Conservation (phyloP, 2,113 vertebrate species). For the Cheilinus undulatus region DNA sequence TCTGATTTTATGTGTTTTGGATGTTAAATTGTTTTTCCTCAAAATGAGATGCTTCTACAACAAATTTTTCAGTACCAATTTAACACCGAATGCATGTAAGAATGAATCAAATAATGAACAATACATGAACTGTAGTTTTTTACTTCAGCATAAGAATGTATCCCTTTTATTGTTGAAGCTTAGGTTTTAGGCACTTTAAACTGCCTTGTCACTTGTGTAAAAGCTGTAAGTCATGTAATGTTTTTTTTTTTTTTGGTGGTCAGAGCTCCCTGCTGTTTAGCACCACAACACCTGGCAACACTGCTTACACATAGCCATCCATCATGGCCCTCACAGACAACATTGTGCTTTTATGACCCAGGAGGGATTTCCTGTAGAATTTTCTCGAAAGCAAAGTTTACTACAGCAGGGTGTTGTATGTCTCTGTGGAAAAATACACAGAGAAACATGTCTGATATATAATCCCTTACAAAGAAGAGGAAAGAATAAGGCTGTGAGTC, state of each 20-base stretch:
- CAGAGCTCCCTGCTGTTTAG: conserved; percentile 57
- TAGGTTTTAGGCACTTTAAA: background rate
- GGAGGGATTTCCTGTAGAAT: conserved; percentile 37
- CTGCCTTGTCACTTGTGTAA: conserved; percentile 20
- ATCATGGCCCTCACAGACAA: conserved; percentile 38
- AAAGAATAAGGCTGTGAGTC: too few species aligned
- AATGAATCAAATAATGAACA: background rate
- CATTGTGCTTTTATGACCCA: conserved; percentile 35
- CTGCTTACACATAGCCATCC: conserved; percentile 45
- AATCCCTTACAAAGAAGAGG: too few species aligned
- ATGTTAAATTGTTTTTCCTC: background rate
- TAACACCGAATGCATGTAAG: background rate
- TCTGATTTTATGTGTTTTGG: conserved; percentile 60
- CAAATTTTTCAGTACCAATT: background rate
- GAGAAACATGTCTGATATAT: background rate
- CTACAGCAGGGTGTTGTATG: background rate
- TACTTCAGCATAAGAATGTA: too few species aligned
- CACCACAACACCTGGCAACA: conserved; percentile 70
- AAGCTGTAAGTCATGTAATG: conserved; percentile 49
- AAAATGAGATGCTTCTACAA: background rate
- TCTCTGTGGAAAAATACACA: background rate
- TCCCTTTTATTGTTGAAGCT: too few species aligned
- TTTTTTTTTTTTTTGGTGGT: conserved; percentile 20
- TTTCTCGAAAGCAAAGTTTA: conserved; percentile 50
- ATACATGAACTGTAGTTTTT: background rate